Evolutionary conservation across 2,113 vertebrate genomes (phyloP).

Genomic region (Xiphophorus couchianus): DNA sequence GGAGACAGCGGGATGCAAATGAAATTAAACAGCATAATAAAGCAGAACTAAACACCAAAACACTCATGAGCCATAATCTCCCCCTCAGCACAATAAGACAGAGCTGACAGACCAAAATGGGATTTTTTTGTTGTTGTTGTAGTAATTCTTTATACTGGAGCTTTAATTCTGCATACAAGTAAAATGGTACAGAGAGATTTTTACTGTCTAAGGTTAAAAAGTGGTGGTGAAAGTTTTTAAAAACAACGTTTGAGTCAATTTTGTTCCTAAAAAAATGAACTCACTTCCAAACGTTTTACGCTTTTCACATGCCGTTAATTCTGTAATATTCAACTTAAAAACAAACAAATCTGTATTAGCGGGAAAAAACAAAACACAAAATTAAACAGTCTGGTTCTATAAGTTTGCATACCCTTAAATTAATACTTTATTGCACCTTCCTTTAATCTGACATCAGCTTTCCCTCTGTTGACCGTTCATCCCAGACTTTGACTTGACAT

Average conservation of each 20-base stretch:
- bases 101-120: background rate
- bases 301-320: too few relatives aligned
- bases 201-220: background rate
- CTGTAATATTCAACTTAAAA: background rate
- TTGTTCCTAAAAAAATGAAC: too few relatives aligned
- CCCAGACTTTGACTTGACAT: background rate
- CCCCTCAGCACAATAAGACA: conserved; percentile 4
- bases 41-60: conserved; percentile 65
- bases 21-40: conserved; percentile 64
- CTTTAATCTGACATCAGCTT: background rate
- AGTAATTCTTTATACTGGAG: background rate
- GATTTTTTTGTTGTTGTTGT: background rate
- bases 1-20: conserved; percentile 49
- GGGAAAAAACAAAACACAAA: background rate
- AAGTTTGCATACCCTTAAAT: background rate
- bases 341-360: background rate
- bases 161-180: background rate
- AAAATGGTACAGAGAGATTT: background rate
- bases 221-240: too few relatives aligned
- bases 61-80: conserved; percentile 26
- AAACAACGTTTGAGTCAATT: too few relatives aligned
- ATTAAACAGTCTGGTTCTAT: background rate
- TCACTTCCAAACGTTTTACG: too few relatives aligned
- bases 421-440: background rate
- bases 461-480: background rate